A percentile compares a stretch with the other conserved stretches of the same genome.
Conservation (phyloP, 1,140 invertebrate genomes). For the Homalodisca vitripennis region DNA sequence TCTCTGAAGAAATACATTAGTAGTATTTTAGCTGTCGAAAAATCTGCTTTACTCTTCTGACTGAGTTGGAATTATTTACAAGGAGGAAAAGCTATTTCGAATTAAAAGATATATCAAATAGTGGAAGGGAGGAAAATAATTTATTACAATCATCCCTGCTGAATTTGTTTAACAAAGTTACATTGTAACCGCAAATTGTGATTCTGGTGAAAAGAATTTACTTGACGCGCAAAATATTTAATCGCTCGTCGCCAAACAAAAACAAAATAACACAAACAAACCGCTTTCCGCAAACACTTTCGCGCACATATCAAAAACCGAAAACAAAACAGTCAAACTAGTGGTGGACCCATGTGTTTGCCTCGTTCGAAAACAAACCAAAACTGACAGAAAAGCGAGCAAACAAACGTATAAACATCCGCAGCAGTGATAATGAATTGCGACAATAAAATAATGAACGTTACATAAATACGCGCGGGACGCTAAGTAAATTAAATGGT, state of each 20-base stretch:
- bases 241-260: background rate
- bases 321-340: slow-evolving; percentile 9
- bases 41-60: too few species aligned
- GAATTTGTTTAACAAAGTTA: too few species aligned
- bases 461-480: background rate
- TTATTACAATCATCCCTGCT: too few species aligned
- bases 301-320: slow-evolving; percentile 8
- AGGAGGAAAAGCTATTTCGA: too few species aligned
- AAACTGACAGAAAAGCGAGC: background rate
- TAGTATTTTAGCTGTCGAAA: too few species aligned
- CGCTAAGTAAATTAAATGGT: slow-evolving; percentile 6
- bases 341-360: background rate
- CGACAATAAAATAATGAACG: slow-evolving; percentile 12
- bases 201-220: background rate
- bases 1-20: too few species aligned
- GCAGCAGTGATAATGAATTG: background rate
- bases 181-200: too few species aligned
- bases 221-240: background rate
- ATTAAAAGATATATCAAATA: too few species aligned
- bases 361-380: background rate
- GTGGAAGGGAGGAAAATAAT: too few species aligned
- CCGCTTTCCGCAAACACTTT: background rate
- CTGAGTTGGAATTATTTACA: too few species aligned
- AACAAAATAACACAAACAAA: background rate
- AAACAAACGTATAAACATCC: background rate